phyloP scores from a whole-genome alignment of 2,888 invertebrate genomes.

The Pantelozetes paolii region DNA sequence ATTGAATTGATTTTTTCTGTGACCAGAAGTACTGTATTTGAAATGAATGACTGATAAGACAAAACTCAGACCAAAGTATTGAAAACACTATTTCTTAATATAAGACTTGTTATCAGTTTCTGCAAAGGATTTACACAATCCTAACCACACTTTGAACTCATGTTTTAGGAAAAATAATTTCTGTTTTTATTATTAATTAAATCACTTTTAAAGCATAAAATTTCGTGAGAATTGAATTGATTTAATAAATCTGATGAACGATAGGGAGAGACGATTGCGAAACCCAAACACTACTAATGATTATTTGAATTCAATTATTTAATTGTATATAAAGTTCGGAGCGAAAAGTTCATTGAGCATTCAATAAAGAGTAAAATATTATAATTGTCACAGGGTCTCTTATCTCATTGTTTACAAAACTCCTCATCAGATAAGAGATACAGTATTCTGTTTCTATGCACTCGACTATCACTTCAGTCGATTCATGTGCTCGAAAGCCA shows the following conservation, averaged over 20 bases:
- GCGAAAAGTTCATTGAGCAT: no score
- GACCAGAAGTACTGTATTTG: slow-evolving; percentile 2
- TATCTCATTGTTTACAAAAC: slow-evolving; percentile 22
- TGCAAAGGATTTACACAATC: not conserved
- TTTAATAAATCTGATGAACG: no score
- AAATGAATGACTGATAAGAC: slow-evolving; percentile 3
- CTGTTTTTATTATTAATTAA: not conserved
- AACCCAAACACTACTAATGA: no score
- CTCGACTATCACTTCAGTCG: not conserved
- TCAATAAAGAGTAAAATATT: no score
- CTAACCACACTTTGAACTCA: not conserved
- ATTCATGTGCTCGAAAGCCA: not conserved
- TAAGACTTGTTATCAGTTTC: not conserved
- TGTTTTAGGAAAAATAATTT: not conserved
- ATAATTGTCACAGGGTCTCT: not conserved
- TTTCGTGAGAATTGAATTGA: not conserved
- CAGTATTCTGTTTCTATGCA: slow-evolving; percentile 22
- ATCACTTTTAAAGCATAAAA: not conserved
- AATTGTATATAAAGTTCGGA: no score
- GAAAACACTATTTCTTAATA: not conserved
- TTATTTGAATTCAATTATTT: no score
- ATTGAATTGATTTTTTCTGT: not conserved
- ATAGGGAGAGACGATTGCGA: not conserved
- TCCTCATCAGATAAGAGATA: not conserved
- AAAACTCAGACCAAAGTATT: not conserved